These are phyloP conservation scores for Hippocampus barbouri DNA, from an alignment of 2,113 vertebrate species.

Conservation along the genomic window DNA sequence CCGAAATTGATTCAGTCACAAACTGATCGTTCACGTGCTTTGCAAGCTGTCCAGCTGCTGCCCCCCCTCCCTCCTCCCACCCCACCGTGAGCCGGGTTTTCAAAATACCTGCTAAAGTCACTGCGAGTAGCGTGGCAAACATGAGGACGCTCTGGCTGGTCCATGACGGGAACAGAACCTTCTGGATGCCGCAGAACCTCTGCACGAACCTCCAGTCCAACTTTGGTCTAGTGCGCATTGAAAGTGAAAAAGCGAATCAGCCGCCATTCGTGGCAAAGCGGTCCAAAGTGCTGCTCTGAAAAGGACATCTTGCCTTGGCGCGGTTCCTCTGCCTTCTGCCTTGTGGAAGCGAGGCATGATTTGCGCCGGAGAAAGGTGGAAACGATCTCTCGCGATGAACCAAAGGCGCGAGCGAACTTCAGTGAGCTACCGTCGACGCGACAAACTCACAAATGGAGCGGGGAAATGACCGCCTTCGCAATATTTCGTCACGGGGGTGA, in stretches of 20 bases:
- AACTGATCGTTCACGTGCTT: neutral
- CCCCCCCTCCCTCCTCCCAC: no score
- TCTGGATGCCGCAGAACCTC: slow-evolving; percentile 81
- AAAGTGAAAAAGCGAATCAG: neutral
- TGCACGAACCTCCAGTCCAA: slow-evolving; percentile 82
- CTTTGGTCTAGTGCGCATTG: slow-evolving; percentile 62
- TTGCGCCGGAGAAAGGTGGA: neutral
- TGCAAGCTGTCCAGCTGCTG: neutral
- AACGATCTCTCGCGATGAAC: neutral
- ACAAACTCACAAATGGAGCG: neutral
- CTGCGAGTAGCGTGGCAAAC: slow-evolving; percentile 83
- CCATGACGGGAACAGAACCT: slow-evolving; percentile 85
- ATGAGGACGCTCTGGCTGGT: slow-evolving; percentile 80
- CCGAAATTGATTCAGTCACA: no score
- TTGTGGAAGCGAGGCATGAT: slow-evolving; percentile 50
- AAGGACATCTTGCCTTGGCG: slow-evolving; percentile 41
- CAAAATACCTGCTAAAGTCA: slow-evolving; percentile 80
- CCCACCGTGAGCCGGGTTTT: neutral
- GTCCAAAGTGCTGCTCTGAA: neutral
- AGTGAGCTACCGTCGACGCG: neutral
- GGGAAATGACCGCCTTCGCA: neutral
- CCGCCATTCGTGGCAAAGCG: neutral
- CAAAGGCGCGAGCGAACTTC: no score
- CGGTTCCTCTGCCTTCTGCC: slow-evolving; percentile 18
- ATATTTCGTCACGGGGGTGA: neutral